A percentile compares a stretch with the other conserved stretches of the same genome.
Conservation (phyloP, 2,113 vertebrate genomes). For the Neodon shergylaensis region DNA sequence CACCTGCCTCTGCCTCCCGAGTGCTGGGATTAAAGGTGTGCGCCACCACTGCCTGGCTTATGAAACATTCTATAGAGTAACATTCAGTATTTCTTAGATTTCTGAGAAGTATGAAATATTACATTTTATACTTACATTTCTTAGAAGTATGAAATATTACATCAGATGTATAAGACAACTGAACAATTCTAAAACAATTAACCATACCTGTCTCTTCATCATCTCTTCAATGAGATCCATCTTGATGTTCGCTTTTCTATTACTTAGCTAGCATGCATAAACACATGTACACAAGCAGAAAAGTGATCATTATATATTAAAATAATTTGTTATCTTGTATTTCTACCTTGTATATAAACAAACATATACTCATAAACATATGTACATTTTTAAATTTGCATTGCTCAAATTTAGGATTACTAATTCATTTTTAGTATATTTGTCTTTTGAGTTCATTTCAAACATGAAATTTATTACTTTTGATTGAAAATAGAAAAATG, state of each 20-base stretch:
- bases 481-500: not conserved
- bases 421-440: not conserved
- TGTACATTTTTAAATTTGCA: not conserved
- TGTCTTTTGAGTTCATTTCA: not conserved
- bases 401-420: not conserved
- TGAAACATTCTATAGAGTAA: not conserved
- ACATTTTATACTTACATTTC: not conserved
- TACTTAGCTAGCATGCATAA: not conserved
- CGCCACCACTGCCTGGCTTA: too few species aligned
- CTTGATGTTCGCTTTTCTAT: not conserved
- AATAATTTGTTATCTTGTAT: not conserved
- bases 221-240: not conserved
- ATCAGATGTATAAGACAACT: not conserved
- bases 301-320: not conserved
- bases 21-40: too few species aligned
- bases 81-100: not conserved
- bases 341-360: not conserved
- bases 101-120: not conserved
- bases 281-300: not conserved
- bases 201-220: not conserved
- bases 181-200: slow-evolving; percentile 32
- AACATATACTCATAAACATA: not conserved
- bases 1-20: too few species aligned
- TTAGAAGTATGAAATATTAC: not conserved
- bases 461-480: not conserved